Evolutionary conservation across 2,113 vertebrate genomes (phyloP), one percentile per base, ranked within the genome.

Genomic region (Ceyx melanurus): DNA sequence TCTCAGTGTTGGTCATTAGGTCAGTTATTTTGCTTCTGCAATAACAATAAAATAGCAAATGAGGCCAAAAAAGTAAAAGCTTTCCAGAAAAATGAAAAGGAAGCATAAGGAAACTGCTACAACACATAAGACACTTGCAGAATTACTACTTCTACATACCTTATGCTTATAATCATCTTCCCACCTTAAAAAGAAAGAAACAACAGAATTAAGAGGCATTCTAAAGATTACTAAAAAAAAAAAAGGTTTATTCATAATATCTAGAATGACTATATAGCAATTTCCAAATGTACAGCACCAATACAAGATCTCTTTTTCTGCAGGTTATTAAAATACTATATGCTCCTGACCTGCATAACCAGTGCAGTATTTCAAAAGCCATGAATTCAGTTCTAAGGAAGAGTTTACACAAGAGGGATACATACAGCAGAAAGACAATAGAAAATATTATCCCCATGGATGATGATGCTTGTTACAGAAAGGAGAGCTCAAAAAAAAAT

Each of bases 141-240:
- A 89, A 46, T 58, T 79, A 78, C 43, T 62, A 28, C 10, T 13
- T 79, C 35, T 57, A 92, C 94, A 31, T 95, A 97, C 96, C 96
- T 94, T 90, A 68, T 18, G 67, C 48, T 95, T 92, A 62, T n/a
- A 68, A 86, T 81, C 60, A 80, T 75, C 73, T 84, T 88, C 66
- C 93, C 88, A 94, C 80, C 96, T 97, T 86, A 84, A 87, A 90
- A 88, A 88, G 43, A 90, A 92, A 90, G 31, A 93, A 81, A 70
- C 37, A 3, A 40, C 43, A 90, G 19, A 37, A 78, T 72, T 83
- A 88, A 62, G 13, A 73, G 43, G 11, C 31, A 90, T 51, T 76
- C 54, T 67, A 62, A 67, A 86, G 16, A 58, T 14, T 43, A 53
- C 23, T 33, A 88, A 82, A n/a, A 72, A 4, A 35, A 35, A 35